Base-by-base conservation (phyloP, 1,140 invertebrate species). In the Hylaeus anthracinus region DNA sequence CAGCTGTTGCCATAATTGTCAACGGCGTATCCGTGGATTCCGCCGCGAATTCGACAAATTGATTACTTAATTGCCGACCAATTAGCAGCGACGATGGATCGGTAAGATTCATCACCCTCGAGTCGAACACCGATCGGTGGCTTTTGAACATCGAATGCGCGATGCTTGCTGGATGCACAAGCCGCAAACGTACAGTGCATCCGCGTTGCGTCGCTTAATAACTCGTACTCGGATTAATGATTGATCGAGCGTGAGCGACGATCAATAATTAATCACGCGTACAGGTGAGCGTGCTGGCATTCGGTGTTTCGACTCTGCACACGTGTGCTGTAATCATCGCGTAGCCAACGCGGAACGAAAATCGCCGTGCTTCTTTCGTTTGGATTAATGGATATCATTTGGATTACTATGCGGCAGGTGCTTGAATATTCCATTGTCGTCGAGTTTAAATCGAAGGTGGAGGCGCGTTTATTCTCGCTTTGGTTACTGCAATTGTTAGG, bases 191-290 rank as follows among this genome's bases (percentile, higher is more conserved):
- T 48, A 55, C n/a, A 12, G 26, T 60, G 65, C 45, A 64, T 37
- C 58, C n/a, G 37, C 48, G 45, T 6, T 43, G 43, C 45, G 70
- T 70, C 58, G 66, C 73, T 79, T 66, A 79, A 73, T 79, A 67
- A 73, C 64, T 48, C 53, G 5, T 48, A 58, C 51, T 12, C 53
- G 58, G 72, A 78, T 71, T 71, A 63, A 63, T 61, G 56, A 78
- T 71, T 51, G 48, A 78, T 78, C 75, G 45, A 10, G 37, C 53
- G 26, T 5, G 45, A 39, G 37, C 2, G 1, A 3, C 77, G 61
- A 79, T 79, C 66, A 66, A 79, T 73, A 58, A 79, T 79, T 73
- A 73, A 79, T 79, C 45, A 15, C 71, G 78, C 70, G 71, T 73
- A 41, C 43, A 12, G 53, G 26, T 51, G 14, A 37, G 41, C 69